Percentiles rank a stretch among this genome's conserved stretches.
phyloP scores from a whole-genome alignment of 1,140 invertebrate species.

The Caenorhabditis inopinata region DNA sequence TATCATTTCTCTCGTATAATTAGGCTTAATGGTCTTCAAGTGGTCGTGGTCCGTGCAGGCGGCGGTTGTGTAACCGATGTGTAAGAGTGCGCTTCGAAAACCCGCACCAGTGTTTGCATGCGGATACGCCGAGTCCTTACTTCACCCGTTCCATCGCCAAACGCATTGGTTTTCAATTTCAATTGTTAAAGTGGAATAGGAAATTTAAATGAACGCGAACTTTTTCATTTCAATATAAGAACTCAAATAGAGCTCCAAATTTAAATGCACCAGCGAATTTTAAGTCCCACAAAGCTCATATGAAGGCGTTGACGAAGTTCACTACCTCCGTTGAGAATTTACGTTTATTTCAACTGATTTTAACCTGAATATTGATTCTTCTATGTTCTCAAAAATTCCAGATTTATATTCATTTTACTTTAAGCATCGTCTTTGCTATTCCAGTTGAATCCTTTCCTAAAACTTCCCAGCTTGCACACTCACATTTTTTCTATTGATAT shows the following conservation, averaged over 20 bases:
- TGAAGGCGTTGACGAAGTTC: no score
- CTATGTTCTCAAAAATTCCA: no score
- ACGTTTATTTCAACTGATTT: no score
- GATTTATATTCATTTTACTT: no score
- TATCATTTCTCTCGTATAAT: conserved; percentile 22
- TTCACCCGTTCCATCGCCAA: conserved; percentile 15
- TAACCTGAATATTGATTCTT: no score
- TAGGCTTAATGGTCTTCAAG: background rate
- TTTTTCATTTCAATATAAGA: conserved; percentile 10
- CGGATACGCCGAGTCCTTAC: background rate
- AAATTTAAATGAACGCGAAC: no score
- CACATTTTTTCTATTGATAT: no score
- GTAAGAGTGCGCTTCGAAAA: conserved; percentile 24
- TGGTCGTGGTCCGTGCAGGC: background rate
- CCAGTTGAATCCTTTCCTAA: no score
- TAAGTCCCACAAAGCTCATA: no score
- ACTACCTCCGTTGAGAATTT: no score
- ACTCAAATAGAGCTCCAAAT: background rate
- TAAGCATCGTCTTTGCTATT: no score
- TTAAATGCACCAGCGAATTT: background rate
- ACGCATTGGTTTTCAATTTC: conserved; percentile 1
- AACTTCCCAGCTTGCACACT: no score
- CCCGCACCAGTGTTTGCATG: conserved; percentile 9
- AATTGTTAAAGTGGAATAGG: conserved; percentile 14
- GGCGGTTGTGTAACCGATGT: conserved; percentile 24